phyloP scores from a whole-genome alignment of 2,888 invertebrate species.

The Hofmannophila pseudospretella region DNA sequence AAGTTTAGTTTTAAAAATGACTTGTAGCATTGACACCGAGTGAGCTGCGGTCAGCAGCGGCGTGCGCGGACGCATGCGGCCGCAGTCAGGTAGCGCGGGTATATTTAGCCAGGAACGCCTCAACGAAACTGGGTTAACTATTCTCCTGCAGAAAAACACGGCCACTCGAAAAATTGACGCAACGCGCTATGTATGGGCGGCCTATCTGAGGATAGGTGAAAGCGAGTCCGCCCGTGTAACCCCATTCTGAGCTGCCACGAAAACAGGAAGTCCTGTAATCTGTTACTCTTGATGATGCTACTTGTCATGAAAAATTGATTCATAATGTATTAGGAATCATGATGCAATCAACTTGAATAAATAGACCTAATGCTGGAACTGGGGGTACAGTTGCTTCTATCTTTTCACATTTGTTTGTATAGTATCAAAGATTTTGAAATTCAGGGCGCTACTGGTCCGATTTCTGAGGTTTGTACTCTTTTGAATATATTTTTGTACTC shows the following conservation, averaged over 20 bases:
- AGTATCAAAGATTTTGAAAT: too few relatives aligned
- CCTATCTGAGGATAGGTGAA: constrained; percentile 42
- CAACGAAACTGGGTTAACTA: constrained; percentile 67
- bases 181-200: constrained; percentile 40
- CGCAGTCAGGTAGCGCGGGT: constrained; percentile 54
- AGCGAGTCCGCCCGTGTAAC: constrained; percentile 48
- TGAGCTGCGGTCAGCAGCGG: constrained; percentile 20
- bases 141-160: constrained; percentile 61
- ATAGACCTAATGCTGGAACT: too few relatives aligned
- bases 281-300: too few relatives aligned
- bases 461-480: too few relatives aligned
- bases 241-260: constrained; percentile 40
- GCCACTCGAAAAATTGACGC: constrained; percentile 58
- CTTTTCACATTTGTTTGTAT: too few relatives aligned
- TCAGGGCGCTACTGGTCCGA: too few relatives aligned
- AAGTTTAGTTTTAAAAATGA: constrained; percentile 1
- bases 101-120: constrained; percentile 31
- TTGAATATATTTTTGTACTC: too few relatives aligned
- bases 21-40: constrained; percentile 25
- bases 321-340: too few relatives aligned
- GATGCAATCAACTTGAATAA: too few relatives aligned
- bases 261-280: constrained; percentile 38
- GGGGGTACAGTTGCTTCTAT: too few relatives aligned
- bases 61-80: constrained; percentile 29
- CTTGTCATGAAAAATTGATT: too few relatives aligned